Base-by-base conservation (phyloP, 1,140 invertebrate genomes). In the Drosophila lini region DNA sequence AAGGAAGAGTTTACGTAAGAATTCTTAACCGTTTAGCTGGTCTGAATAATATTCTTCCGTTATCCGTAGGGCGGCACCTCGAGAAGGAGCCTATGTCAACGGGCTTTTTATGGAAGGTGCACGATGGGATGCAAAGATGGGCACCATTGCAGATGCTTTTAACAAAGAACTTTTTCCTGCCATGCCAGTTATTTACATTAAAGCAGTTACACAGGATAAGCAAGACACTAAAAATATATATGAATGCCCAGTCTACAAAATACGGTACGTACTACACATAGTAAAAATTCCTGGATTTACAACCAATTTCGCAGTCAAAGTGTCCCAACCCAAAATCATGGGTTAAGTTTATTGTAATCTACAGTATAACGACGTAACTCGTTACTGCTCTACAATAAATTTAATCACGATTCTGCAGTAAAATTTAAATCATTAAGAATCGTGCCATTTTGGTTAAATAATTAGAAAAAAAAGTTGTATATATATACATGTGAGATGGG, bases 241-340 rank as follows among this genome's bases (percentile, higher is more conserved):
- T 90, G 96, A 98, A 80, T 99, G 98, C 92, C 98, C 98, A 3
- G 96, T 99, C 1, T 99, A 99, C 91, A 98, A 98, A 93, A 98
- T 97, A 6, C 94, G 96, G 94, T 94, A 83, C 93, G 80, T 63
- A 55, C 19, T 22, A 9, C 25, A 25, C 25, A 25, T 5, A 25
- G 4, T 5, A 25, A 25, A 28, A 28, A 5, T 28, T 28, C 0
- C 5, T 28, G 5, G 25, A 28, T 1, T 6, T 28, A 5, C 25
- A 5, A 28, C 25, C 5, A 28, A 28, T 28, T 6, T 28, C 25
- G 25, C 25, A 28, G 25, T 28, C 5, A 28, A 28, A 28, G 25
- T 28, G 25, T 5, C 25, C 25, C 25, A 28, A 28, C 25, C 5
- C 25, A 5, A 28, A 28, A 28, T 28, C 25, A 28, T 28, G 25